Evolutionary conservation across 2,888 invertebrate species (phyloP), one percentile per base, ranked within the genome.

Genomic region (Clanis bilineata): DNA sequence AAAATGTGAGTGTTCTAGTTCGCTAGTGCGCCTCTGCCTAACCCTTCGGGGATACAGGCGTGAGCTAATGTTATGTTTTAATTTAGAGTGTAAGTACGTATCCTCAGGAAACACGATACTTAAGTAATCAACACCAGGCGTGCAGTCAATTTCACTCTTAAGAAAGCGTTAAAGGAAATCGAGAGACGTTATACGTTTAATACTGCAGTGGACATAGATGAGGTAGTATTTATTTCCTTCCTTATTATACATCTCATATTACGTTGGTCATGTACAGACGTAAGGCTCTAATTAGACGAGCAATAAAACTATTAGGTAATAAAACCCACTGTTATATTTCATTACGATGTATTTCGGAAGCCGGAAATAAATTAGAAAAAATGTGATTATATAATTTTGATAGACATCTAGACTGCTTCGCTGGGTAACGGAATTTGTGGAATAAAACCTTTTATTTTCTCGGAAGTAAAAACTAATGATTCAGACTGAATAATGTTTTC

Each of bases 101-200:
- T 38, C 7, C 43, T 55, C 70, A 77, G 76, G 78, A 80, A 84
- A 82, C 76, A 64, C 72, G 74, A 80, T 76, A 72, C 78, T 82
- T 79, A 73, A 70, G 77, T 80, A 83, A 83, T 78, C 75, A 73
- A 71, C 73, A 76, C 76, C 72, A 72, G 69, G 71, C 70, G 72
- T 72, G 72, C 71, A 71, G 73, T 58, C 72, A 76, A 80, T 88
- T 88, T 88, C 86, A 83, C 86, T 82, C 67, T 62, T 70, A 83
- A 71, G 86, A 86, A 86, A 86, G 87, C 80, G 72, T 67, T 70
- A 70, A 70, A 74, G 70, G 72, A 74, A 79, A 76, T 73, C 71
- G 71, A 69, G 70, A 72, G 72, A 70, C 72, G 60, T 68, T 69
- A 32, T 51, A 28, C 51, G 51, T 51, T 51, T 51, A 28, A 51